These are phyloP conservation scores for Ophthalmolycus amberensis DNA, from an alignment of 2,113 vertebrate genomes.

Conservation along the genomic window DNA sequence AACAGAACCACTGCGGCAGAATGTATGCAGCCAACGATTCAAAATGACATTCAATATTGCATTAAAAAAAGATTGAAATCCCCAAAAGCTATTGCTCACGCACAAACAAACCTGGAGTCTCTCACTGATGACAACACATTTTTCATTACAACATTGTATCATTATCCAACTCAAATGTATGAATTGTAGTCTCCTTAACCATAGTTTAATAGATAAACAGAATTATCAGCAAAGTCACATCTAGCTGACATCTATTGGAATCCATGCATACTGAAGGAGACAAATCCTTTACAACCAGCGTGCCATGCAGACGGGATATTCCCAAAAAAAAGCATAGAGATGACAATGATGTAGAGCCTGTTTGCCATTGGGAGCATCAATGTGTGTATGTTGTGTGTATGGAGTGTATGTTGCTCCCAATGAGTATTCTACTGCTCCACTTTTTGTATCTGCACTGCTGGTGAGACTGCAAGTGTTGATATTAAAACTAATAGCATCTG, in stretches of 20 bases:
- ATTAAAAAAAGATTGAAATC: constrained; percentile 11
- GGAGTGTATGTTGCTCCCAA: constrained; percentile 28
- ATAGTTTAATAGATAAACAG: constrained; percentile 26
- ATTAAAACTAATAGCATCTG: constrained; percentile 37
- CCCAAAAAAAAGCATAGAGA: constrained; percentile 22
- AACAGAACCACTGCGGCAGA: constrained; percentile 4
- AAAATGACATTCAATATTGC: constrained; percentile 44
- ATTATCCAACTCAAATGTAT: constrained; percentile 15
- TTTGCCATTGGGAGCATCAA: constrained; percentile 41
- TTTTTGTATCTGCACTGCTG: constrained; percentile 45
- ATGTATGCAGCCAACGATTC: not conserved
- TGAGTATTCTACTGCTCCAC: constrained; percentile 48
- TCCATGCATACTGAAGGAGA: constrained; percentile 27
- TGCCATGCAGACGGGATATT: constrained; percentile 53
- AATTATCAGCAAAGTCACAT: constrained; percentile 13
- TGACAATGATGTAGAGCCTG: constrained; percentile 72
- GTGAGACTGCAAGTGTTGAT: constrained; percentile 25
- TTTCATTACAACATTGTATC: not conserved
- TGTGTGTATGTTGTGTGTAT: constrained; percentile 16
- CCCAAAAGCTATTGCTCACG: constrained; percentile 10
- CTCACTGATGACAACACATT: too few relatives aligned
- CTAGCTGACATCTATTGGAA: constrained; percentile 3
- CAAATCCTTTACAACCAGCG: constrained; percentile 24
- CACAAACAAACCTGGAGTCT: not conserved
- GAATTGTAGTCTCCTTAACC: constrained; percentile 21